Percentiles rank a stretch among this genome's conserved stretches.
phyloP scores from a whole-genome alignment of 2,888 invertebrate genomes.

The Hydroisotoma schaefferi region DNA sequence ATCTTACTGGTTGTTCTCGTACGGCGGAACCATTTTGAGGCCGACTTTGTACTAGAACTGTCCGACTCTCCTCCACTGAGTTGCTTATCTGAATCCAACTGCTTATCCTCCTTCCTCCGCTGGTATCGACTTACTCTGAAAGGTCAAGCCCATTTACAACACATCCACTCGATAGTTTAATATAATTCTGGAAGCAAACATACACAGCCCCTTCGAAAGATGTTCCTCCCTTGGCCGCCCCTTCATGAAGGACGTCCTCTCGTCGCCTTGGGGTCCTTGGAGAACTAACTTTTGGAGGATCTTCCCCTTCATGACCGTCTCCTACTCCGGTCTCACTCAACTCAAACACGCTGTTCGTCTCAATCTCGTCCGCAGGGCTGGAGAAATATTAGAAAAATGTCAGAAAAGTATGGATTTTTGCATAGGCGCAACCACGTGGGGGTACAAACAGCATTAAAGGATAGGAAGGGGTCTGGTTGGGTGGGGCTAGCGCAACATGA shows the following conservation, averaged over 20 bases:
- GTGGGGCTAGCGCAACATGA: no score
- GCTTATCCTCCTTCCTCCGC: conserved; percentile 2
- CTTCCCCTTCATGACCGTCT: conserved; percentile 51
- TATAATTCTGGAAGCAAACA: no score
- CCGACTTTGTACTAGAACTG: conserved; percentile 44
- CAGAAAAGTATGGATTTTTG: no score
- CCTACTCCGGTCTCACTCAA: conserved; percentile 55
- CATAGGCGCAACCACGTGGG: no score
- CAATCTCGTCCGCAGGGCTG: conserved; percentile 54
- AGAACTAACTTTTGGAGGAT: no score
- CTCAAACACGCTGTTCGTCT: conserved; percentile 51
- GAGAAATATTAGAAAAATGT: conserved; percentile 26
- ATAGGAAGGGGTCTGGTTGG: no score
- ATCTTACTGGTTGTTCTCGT: conserved; percentile 41
- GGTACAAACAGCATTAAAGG: no score
- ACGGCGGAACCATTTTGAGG: conserved; percentile 46
- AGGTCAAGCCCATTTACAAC: no score
- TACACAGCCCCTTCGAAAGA: not conserved
- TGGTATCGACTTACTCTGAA: no score
- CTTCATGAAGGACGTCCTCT: conserved; percentile 70
- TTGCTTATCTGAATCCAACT: conserved; percentile 26
- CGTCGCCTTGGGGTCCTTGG: no score
- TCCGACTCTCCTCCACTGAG: conserved; percentile 31
- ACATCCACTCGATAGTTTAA: no score
- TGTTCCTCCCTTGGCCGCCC: conserved; percentile 63